A percentile compares a stretch with the other conserved stretches of the same genome.
phyloP scores from a whole-genome alignment of 2,888 invertebrate species.

The Melieria picta region DNA sequence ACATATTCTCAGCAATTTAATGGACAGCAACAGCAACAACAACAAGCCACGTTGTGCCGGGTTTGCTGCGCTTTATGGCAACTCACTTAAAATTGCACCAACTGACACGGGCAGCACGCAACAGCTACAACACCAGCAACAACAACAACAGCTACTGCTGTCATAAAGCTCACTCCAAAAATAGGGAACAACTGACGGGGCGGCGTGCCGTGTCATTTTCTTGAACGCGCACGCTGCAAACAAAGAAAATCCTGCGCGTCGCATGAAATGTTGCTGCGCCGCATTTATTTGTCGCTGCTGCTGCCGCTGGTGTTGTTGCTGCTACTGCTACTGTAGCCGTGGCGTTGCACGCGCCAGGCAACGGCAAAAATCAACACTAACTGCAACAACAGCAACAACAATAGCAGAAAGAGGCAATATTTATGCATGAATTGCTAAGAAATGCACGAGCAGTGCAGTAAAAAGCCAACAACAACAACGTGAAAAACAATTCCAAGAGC shows the following conservation, averaged over 20 bases:
- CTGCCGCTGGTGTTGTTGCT: not conserved
- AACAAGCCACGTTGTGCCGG: too few species aligned
- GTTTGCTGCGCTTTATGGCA: too few species aligned
- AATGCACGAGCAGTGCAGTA: not conserved
- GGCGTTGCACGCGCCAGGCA: not conserved
- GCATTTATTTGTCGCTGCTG: not conserved
- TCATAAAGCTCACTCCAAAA: slow-evolving; percentile 3
- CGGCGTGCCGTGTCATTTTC: not conserved
- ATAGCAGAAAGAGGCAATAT: not conserved
- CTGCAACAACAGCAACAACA: not conserved
- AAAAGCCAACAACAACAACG: not conserved
- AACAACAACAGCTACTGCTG: slow-evolving; percentile 10
- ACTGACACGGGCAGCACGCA: not conserved
- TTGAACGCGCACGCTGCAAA: slow-evolving; percentile 12
- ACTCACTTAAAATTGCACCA: too few species aligned
- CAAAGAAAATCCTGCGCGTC: slow-evolving; percentile 17
- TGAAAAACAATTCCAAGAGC: too few species aligned
- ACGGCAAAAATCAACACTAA: not conserved
- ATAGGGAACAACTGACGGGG: too few species aligned
- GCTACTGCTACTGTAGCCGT: not conserved
- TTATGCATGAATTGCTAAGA: slow-evolving; percentile 1
- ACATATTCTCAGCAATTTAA: too few species aligned
- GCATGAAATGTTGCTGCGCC: slow-evolving; percentile 3
- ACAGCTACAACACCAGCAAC: slow-evolving; percentile 25
- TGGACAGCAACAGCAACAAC: too few species aligned